Percentiles rank a stretch among this genome's conserved stretches.
phyloP scores from a whole-genome alignment of 2,888 invertebrate species.

The Coremacera marginata region DNA sequence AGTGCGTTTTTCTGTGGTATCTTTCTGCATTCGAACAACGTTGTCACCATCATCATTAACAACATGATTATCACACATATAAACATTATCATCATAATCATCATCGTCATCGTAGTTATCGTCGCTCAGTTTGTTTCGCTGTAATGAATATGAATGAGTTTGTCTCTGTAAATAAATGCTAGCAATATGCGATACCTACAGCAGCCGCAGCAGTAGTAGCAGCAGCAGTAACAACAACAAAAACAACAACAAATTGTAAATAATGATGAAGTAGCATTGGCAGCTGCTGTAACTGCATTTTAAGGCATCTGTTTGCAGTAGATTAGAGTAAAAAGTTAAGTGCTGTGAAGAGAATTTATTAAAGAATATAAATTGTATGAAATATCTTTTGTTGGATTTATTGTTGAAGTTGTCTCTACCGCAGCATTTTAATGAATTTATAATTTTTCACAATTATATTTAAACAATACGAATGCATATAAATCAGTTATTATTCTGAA shows the following conservation, averaged over 20 bases:
- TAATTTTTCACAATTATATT: too few species aligned
- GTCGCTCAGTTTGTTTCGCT: constrained; percentile 21
- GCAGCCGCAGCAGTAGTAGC: background rate
- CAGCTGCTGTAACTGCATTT: background rate
- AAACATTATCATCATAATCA: background rate
- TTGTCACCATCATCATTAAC: background rate
- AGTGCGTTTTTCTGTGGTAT: constrained; percentile 8
- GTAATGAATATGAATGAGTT: constrained; percentile 35
- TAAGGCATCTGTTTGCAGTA: too few species aligned
- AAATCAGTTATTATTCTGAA: too few species aligned
- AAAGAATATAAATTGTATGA: too few species aligned
- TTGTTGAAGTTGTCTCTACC: too few species aligned
- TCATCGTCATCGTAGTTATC: background rate
- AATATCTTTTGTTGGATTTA: too few species aligned
- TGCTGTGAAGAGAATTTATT: too few species aligned
- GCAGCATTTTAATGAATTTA: too few species aligned
- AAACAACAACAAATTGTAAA: constrained; percentile 16
- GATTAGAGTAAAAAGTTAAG: too few species aligned
- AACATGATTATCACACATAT: background rate
- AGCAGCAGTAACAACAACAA: background rate
- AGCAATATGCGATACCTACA: background rate
- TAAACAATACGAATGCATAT: too few species aligned
- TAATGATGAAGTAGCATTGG: constrained; percentile 17
- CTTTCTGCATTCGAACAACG: background rate
- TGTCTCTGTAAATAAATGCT: constrained; percentile 16